Conservation (phyloP, 2,888 invertebrate species). For the Diadegma fenestrale region DNA sequence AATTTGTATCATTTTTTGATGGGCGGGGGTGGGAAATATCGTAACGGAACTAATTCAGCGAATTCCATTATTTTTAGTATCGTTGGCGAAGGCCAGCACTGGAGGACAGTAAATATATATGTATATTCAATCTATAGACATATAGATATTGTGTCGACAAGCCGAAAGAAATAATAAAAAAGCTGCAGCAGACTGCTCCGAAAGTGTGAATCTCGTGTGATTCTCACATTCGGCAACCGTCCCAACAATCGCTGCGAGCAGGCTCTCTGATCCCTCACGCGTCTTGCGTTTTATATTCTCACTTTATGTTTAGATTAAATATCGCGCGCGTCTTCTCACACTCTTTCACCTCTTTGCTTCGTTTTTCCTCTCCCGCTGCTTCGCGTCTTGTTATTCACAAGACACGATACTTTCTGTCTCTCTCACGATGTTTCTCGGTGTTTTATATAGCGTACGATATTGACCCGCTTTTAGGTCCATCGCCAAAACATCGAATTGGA, state of each 20-base stretch:
- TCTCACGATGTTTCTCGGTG: constrained; percentile 38
- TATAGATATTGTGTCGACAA: constrained; percentile 5
- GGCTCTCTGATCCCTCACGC: constrained; percentile 25
- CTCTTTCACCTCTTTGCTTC: constrained; percentile 5
- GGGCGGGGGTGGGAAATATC: not conserved
- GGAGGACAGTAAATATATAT: not conserved
- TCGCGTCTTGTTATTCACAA: constrained; percentile 21
- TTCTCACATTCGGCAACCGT: constrained; percentile 40
- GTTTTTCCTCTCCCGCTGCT: constrained; percentile 14
- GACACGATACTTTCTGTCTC: constrained; percentile 45
- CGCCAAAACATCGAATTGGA: constrained; percentile 68
- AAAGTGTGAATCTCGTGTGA: constrained; percentile 31
- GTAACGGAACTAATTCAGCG: not conserved
- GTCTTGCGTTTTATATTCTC: constrained; percentile 40
- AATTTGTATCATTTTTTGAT: not conserved
- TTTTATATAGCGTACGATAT: constrained; percentile 68
- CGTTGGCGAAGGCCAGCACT: constrained; percentile 8
- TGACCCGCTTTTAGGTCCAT: constrained; percentile 70
- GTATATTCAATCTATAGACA: not conserved
- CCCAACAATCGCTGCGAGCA: constrained; percentile 37
- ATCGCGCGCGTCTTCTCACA: constrained; percentile 32
- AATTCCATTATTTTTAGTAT: constrained; percentile 20
- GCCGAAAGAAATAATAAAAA: constrained; percentile 29
- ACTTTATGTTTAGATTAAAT: constrained; percentile 39
- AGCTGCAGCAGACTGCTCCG: not conserved